Evolutionary conservation across 2,797 vertebrate genomes (phyloP).

Genomic region (Myotis vivesi): DNA sequence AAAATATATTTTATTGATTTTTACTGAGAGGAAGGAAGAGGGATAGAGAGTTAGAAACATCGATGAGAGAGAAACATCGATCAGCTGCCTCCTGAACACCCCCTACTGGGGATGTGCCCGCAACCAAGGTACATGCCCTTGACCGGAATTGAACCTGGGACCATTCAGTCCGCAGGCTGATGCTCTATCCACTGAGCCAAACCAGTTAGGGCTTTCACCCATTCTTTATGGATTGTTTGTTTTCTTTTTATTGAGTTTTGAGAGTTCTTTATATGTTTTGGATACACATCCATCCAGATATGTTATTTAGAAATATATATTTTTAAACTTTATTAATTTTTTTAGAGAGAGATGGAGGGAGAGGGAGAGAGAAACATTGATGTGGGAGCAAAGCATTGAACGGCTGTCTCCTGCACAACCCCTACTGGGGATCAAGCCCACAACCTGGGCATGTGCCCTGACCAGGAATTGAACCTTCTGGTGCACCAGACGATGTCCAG

Average conservation of each 20-base stretch:
- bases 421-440: neutral
- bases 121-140: too few relatives aligned
- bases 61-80: too few relatives aligned
- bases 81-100: too few relatives aligned
- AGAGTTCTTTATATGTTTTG: neutral
- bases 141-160: too few relatives aligned
- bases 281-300: neutral
- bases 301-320: neutral
- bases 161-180: too few relatives aligned
- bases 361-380: neutral
- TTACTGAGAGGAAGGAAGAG: too few relatives aligned
- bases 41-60: too few relatives aligned
- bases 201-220: too few relatives aligned
- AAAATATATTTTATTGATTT: too few relatives aligned
- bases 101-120: too few relatives aligned
- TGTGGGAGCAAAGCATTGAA: neutral
- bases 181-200: too few relatives aligned
- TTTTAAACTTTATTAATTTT: neutral
- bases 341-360: neutral
- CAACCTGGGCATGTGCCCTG: too few relatives aligned
- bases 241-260: constrained; percentile 9
- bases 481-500: neutral
- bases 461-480: neutral
- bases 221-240: neutral
- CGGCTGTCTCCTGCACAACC: neutral